These are phyloP conservation scores for Therioaphis trifolii DNA, from an alignment of 2,888 invertebrate species.

Conservation along the genomic window DNA sequence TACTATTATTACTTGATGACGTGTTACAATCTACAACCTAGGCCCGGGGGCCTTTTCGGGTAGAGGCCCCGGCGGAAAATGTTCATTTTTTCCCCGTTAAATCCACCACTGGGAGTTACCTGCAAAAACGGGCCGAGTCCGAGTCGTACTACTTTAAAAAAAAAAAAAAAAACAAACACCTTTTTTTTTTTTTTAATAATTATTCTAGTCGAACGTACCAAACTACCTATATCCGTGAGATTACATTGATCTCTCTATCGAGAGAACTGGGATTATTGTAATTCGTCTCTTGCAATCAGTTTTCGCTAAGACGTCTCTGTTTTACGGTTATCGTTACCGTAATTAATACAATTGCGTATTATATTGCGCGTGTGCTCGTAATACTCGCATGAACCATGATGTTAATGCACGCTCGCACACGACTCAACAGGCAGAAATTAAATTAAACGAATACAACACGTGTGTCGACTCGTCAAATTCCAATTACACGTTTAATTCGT, in stretches of 20 bases:
- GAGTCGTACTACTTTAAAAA: no score
- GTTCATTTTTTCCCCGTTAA: no score
- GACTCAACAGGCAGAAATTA: background rate
- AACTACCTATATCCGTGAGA: background rate
- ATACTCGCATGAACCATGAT: no score
- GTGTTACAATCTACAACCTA: no score
- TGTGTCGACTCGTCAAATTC: background rate
- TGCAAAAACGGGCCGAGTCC: no score
- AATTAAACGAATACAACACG: constrained; percentile 3
- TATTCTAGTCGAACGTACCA: no score
- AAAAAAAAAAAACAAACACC: background rate
- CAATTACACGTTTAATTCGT: constrained; percentile 12
- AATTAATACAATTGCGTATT: constrained; percentile 12
- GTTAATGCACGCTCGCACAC: background rate
- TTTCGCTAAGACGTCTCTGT: background rate
- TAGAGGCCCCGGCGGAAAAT: no score
- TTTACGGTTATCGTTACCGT: background rate
- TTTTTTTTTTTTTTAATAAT: background rate
- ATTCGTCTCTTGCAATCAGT: background rate
- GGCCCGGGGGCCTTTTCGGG: no score
- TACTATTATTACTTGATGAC: no score
- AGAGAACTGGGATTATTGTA: background rate
- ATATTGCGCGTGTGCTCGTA: no score
- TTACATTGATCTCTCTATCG: background rate
- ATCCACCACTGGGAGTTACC: no score